These are phyloP conservation scores for Hemibagrus guttatus DNA, from an alignment of 2,797 vertebrate species.

Conservation along the genomic window DNA sequence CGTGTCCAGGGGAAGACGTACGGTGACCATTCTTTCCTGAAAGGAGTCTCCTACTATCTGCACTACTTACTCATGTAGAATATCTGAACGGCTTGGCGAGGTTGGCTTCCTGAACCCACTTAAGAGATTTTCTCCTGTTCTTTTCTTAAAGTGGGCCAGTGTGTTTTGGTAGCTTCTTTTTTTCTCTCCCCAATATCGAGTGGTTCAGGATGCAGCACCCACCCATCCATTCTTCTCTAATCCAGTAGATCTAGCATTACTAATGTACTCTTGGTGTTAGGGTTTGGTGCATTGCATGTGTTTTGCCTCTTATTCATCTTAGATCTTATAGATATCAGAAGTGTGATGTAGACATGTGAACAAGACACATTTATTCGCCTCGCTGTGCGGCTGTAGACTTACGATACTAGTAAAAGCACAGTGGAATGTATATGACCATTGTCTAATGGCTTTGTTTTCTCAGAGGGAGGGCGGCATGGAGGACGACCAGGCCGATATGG, in stretches of 20 bases:
- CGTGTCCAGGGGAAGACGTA: constrained; percentile 53
- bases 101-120: constrained; percentile 44
- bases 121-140: background rate
- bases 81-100: background rate
- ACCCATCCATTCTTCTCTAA: constrained; percentile 42
- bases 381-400: background rate
- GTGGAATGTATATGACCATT: constrained; percentile 30
- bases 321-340: constrained; percentile 24
- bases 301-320: constrained; percentile 27
- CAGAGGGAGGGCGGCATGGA: constrained; percentile 94
- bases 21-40: constrained; percentile 40
- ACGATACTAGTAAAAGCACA: no score
- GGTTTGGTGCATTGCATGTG: constrained; percentile 50
- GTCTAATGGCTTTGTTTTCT: constrained; percentile 38
- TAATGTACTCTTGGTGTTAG: constrained; percentile 58
- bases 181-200: background rate
- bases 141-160: background rate
- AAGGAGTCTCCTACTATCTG: constrained; percentile 16
- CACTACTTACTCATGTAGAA: constrained; percentile 25
- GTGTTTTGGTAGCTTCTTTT: background rate
- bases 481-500: constrained; percentile 93
- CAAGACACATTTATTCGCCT: background rate
- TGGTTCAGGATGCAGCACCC: constrained; percentile 50
- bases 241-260: constrained; percentile 58
- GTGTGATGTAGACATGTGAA: background rate